Percentiles rank a stretch among this genome's conserved stretches.
Evolutionary conservation across 2,888 invertebrate genomes (phyloP).

Genomic region (Drosophila aldrichi): DNA sequence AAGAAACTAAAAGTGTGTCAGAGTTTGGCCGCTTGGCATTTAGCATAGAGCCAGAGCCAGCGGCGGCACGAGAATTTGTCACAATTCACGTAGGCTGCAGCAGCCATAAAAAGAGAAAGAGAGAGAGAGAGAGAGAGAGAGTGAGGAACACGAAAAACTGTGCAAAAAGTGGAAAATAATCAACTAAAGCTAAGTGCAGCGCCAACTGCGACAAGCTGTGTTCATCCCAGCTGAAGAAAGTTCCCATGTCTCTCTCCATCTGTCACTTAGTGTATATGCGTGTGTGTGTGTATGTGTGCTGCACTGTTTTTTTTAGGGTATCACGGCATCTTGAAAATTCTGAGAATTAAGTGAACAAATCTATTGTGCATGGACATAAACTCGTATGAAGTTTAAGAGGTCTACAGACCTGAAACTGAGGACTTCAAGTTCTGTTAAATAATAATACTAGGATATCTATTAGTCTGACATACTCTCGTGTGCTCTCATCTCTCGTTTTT

Average conservation of each 20-base stretch:
- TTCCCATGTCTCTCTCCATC: constrained; percentile 27
- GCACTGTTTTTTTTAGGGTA: background rate
- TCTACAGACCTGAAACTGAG: background rate
- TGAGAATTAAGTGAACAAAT: background rate
- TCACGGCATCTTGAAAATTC: background rate
- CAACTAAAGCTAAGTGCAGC: constrained; percentile 67
- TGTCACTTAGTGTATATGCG: constrained; percentile 2
- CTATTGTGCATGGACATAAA: background rate
- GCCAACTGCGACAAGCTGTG: constrained; percentile 71
- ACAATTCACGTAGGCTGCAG: constrained; percentile 65
- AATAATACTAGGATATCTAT: background rate
- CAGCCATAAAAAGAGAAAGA: constrained; percentile 31
- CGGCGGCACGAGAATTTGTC: constrained; percentile 62
- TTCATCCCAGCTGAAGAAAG: constrained; percentile 68
- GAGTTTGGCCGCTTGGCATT: constrained; percentile 37
- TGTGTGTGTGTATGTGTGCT: constrained; percentile 5
- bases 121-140: background rate
- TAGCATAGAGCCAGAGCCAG: constrained; percentile 39
- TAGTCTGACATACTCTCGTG: background rate
- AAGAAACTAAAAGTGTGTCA: constrained; percentile 62
- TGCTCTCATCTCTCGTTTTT: constrained; percentile 1
- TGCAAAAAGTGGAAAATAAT: constrained; percentile 61
- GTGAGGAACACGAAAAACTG: constrained; percentile 2
- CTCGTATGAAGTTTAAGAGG: background rate
- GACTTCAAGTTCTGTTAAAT: background rate